These are phyloP conservation scores for Vimba vimba DNA, from an alignment of 2,113 vertebrate species.

Conservation along the genomic window DNA sequence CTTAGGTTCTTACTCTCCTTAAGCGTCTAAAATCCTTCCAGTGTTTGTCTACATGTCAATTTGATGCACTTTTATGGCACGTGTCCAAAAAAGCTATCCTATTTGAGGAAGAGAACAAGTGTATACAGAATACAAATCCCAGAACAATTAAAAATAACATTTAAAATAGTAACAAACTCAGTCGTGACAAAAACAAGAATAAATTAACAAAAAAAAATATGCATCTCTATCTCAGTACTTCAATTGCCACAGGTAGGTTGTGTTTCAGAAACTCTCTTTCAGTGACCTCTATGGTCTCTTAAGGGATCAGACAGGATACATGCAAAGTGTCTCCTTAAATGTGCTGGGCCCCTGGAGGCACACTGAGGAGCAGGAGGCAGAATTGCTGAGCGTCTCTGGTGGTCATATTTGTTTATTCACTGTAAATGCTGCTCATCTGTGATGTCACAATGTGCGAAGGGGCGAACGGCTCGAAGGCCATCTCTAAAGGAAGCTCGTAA, in stretches of 20 bases:
- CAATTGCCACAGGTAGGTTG: conserved; percentile 66
- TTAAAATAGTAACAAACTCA: conserved; percentile 54
- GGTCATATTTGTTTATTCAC: conserved; percentile 73
- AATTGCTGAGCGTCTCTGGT: conserved; percentile 20
- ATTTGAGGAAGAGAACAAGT: background rate
- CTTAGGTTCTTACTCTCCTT: background rate
- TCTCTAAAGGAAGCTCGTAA: conserved; percentile 90
- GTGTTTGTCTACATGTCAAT: background rate
- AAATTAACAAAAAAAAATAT: conserved; percentile 67
- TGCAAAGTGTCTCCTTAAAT: conserved; percentile 47
- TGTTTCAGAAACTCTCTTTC: conserved; percentile 59
- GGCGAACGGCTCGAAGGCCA: conserved; percentile 86
- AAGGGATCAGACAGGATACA: conserved; percentile 57
- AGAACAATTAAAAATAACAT: conserved; percentile 51
- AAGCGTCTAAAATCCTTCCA: conserved; percentile 4
- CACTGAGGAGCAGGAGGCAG: conserved; percentile 22
- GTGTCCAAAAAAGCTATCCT: background rate
- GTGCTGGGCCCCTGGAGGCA: background rate
- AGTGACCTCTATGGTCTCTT: conserved; percentile 56
- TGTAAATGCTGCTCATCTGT: conserved; percentile 86
- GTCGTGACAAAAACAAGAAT: conserved; percentile 61
- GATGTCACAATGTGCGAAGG: conserved; percentile 78
- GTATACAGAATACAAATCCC: conserved; percentile 37
- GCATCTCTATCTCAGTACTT: conserved; percentile 60
- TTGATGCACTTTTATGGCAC: conserved; percentile 8